Evolutionary conservation across 2,888 invertebrate species (phyloP).

Genomic region (Agrypnus murinus): DNA sequence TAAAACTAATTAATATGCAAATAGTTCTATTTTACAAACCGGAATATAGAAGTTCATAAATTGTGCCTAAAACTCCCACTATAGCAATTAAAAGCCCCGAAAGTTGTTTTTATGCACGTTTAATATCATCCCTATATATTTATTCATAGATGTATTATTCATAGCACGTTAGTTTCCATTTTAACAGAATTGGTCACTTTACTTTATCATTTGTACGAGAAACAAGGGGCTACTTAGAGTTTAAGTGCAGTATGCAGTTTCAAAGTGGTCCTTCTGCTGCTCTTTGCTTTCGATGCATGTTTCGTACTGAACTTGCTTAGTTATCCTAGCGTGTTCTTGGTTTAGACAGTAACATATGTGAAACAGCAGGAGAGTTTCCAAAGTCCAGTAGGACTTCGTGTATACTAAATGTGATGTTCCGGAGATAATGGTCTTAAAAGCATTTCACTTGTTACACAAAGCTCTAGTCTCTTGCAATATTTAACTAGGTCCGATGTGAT

Average conservation of each 20-base stretch:
- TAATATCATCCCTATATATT: slow-evolving; percentile 17
- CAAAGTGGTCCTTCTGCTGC: slow-evolving; percentile 8
- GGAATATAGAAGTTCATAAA: slow-evolving; percentile 8
- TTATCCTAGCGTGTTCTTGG: slow-evolving; percentile 13
- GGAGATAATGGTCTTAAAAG: slow-evolving; percentile 5
- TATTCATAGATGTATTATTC: slow-evolving; percentile 21
- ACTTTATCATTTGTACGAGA: background rate
- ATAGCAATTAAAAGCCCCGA: slow-evolving; percentile 22
- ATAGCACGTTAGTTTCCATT: slow-evolving; percentile 21
- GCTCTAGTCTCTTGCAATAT: slow-evolving; percentile 4
- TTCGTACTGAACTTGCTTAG: slow-evolving; percentile 15
- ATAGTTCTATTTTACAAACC: slow-evolving; percentile 2
- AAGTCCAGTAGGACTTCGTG: background rate
- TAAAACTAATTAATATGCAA: background rate
- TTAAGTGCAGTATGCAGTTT: slow-evolving; percentile 25
- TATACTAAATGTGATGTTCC: slow-evolving; percentile 4
- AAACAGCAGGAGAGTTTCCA: slow-evolving; percentile 4
- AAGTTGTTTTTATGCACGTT: slow-evolving; percentile 28
- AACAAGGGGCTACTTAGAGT: slow-evolving; percentile 5
- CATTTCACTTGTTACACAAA: slow-evolving; percentile 13
- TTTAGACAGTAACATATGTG: slow-evolving; percentile 27
- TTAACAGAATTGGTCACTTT: slow-evolving; percentile 8
- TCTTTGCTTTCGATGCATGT: slow-evolving; percentile 14
- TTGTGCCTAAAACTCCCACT: slow-evolving; percentile 5
- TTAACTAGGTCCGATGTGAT: slow-evolving; percentile 2